Base-by-base conservation (phyloP, 1,140 invertebrate species). In the Drosophila santomea region DNA sequence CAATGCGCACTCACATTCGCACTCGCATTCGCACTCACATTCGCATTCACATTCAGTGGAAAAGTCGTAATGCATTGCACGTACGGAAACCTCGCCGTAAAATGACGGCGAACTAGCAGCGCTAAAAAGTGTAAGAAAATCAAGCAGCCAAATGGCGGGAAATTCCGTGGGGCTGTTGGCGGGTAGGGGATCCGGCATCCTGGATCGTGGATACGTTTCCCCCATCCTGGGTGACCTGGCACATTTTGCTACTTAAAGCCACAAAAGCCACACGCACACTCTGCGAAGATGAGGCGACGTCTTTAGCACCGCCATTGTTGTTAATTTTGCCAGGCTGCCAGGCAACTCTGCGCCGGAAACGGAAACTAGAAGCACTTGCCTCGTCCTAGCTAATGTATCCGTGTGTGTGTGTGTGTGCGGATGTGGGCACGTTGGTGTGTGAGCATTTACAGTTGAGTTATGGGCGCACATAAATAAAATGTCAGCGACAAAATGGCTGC, bases 231-330 rank as follows among this genome's bases (percentile, higher is more conserved):
- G 60, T 74, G 73, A 75, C 59, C 59, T 74, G 48, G 69, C 82
- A 86, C 83, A 86, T 83, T 86, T 88, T 52, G 78, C 83, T 88
- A 86, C 82, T 86, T 88, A 86, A 88, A 88, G 83, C 83, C 83
- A 88, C 83, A 86, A 88, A 86, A 86, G 79, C 83, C 83, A 89
- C 84, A 73, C 66, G 50, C 51, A 35, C 25, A 32, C 52, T 36
- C 43, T 14, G 54, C 14, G 41, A 52, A 64, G 80, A 88, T 75
- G 73, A 59, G 71, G 54, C 39, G 61, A 77, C 83, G 75, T 88
- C 79, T 88, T 86, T 86, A 86, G 86, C 83, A 83, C 83, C 84
- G 84, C 84, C 84, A 86, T 86, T 86, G 83, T 86, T 86, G 83
- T 86, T 86, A 88, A 86, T 86, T 86, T 88, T 86, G 84, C 83